Conservation (phyloP, 2,113 vertebrate species). For the Myrmecobius fasciatus region DNA sequence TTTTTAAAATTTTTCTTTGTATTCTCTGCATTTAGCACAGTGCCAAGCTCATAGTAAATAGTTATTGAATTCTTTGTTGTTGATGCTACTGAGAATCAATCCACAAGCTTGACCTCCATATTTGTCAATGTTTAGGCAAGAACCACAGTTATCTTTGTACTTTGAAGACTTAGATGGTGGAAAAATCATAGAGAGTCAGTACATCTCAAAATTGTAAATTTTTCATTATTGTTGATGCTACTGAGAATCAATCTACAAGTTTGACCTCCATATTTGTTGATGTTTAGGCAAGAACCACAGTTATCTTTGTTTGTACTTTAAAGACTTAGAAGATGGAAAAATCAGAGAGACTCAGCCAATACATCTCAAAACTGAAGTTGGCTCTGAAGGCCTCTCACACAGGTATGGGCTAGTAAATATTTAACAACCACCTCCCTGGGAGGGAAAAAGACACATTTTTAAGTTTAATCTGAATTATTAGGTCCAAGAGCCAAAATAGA, state of each 20-base stretch:
- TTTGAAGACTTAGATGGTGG: not conserved
- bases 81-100: too few relatives aligned
- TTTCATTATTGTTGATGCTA: not conserved
- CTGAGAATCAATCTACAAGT: not conserved
- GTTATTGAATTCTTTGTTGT: not conserved
- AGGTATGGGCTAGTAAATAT: not conserved
- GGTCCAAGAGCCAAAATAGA: too few relatives aligned
- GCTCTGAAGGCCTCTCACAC: not conserved
- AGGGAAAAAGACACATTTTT: not conserved
- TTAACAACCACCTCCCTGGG: not conserved
- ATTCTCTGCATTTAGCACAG: not conserved
- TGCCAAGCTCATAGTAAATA: not conserved
- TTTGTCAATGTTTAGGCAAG: too few relatives aligned
- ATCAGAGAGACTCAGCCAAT: not conserved
- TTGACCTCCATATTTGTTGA: not conserved
- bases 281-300: not conserved
- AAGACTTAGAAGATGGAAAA: not conserved
- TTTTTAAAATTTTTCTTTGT: not conserved
- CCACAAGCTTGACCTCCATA: too few relatives aligned
- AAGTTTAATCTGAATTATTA: not conserved
- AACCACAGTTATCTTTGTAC: not conserved
- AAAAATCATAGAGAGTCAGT: not conserved
- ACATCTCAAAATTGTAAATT: not conserved
- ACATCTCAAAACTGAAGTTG: not conserved
- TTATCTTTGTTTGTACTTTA: not conserved